Evolutionary conservation across 2,113 vertebrate genomes (phyloP).

Genomic region (Pterocles gutturalis): DNA sequence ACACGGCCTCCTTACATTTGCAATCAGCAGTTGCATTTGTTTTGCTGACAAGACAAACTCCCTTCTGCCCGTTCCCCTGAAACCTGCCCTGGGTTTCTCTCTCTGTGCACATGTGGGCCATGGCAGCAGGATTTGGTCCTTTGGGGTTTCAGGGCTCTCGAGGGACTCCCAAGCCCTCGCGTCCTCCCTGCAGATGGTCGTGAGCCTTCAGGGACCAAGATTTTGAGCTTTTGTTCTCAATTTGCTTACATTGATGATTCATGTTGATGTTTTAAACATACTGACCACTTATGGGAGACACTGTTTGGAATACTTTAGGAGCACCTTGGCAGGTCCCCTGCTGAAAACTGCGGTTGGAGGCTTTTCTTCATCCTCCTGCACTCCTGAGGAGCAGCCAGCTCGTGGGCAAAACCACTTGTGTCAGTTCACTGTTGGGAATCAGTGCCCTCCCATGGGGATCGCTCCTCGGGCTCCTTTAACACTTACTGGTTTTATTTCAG

Average conservation of each 20-base stretch:
- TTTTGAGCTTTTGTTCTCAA: background rate
- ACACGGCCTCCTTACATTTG: fast-evolving
- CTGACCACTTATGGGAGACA: background rate
- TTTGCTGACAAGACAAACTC: background rate
- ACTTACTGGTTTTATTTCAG: background rate
- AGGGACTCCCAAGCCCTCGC: background rate
- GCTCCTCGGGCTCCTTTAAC: background rate
- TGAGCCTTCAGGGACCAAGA: background rate
- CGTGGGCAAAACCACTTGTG: background rate
- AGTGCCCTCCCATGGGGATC: fast-evolving
- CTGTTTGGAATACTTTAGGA: background rate
- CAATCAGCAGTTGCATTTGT: background rate
- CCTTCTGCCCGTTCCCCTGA: background rate
- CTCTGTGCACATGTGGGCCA: fast-evolving
- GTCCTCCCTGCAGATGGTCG: background rate
- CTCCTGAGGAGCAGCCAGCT: background rate
- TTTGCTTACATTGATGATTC: background rate
- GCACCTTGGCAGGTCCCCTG: background rate
- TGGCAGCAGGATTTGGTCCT: background rate
- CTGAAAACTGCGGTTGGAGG: fast-evolving
- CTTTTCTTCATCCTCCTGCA: background rate
- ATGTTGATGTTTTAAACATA: background rate
- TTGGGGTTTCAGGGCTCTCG: background rate
- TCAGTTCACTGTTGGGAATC: background rate
- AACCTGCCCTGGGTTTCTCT: background rate